Conservation (phyloP, 2,797 vertebrate genomes). For the Natrix natrix region DNA sequence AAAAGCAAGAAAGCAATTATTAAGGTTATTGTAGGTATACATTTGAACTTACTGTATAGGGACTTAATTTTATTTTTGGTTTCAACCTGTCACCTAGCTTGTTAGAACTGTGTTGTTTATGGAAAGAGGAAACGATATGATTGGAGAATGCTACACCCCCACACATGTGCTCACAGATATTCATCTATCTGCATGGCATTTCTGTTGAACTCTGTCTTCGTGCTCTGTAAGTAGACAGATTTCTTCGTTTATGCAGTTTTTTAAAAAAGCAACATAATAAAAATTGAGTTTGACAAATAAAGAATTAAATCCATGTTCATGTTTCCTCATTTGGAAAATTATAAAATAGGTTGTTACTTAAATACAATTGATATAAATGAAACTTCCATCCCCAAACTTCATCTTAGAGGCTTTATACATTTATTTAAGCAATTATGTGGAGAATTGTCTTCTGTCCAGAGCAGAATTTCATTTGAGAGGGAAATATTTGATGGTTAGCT, state of each 20-base stretch:
- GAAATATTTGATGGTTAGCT: neutral
- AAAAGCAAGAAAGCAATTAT: neutral
- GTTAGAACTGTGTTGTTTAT: neutral
- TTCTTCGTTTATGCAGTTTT: neutral
- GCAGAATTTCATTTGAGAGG: neutral
- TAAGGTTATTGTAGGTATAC: neutral
- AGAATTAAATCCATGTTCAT: neutral
- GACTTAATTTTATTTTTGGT: neutral
- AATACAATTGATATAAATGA: neutral
- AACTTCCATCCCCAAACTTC: neutral
- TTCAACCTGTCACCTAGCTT: constrained; percentile 1
- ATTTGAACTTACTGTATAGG: neutral
- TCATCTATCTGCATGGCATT: neutral
- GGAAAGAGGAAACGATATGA: neutral
- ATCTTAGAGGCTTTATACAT: neutral
- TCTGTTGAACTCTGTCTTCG: constrained; percentile 2
- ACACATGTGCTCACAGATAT: neutral
- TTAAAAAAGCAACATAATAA: neutral
- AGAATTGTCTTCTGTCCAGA: neutral
- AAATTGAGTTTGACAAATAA: constrained; percentile 10
- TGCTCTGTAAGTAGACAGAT: neutral
- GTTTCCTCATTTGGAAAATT: neutral
- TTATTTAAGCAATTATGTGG: neutral
- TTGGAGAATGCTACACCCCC: neutral
- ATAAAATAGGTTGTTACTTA: neutral